Base-by-base conservation (phyloP, 2,113 vertebrate genomes). In the Pangasianodon hypophthalmus region DNA sequence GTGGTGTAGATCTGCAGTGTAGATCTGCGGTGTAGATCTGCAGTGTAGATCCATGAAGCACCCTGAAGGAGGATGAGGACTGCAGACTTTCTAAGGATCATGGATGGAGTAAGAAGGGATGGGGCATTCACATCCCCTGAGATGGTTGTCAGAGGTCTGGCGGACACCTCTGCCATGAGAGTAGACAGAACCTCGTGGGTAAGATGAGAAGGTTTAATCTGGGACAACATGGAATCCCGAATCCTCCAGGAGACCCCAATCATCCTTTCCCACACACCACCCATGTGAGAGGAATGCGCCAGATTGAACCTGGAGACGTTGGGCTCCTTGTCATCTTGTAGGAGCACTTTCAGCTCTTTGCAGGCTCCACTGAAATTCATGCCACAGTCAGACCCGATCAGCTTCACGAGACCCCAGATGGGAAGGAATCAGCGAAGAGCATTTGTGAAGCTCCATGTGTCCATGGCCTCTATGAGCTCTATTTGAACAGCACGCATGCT, bases 341-440 rank as follows among this genome's bases (percentile, higher is more conserved):
- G 3, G 10, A 87, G 46, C n/a, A 89, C 9, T 0, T 69, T n/a
- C n/a, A 88, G 86, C 71, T 89, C 87, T 77, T 91, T 87, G 29
- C 84, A 89, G 32, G 90, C 91, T n/a, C 85, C 87, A 26, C 48
- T 90, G 52, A 92, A 89, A 58, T 92, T 91, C 0, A 84, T 89
- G n/a, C 88, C 87, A 92, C 87, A 92, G 26, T 91, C 89, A 8
- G 91, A 89, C 10, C 50, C 3, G 4, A 87, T 71, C 26, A 80
- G 71, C 56, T 90, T 92, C 0, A 41, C 69, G 1, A 88, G 86
- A 37, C 86, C 88, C 54, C 44, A 18, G n/a, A 87, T 50, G 62
- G 48, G 67, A 58, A 87, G 14, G 52, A 87, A 75, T 24, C 67
- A n/a, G 11, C 44, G 2, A 2, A 86, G 44, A 19, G 44, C 44